Conservation (phyloP, 2,113 vertebrate genomes). For the Sisor rabdophorus region DNA sequence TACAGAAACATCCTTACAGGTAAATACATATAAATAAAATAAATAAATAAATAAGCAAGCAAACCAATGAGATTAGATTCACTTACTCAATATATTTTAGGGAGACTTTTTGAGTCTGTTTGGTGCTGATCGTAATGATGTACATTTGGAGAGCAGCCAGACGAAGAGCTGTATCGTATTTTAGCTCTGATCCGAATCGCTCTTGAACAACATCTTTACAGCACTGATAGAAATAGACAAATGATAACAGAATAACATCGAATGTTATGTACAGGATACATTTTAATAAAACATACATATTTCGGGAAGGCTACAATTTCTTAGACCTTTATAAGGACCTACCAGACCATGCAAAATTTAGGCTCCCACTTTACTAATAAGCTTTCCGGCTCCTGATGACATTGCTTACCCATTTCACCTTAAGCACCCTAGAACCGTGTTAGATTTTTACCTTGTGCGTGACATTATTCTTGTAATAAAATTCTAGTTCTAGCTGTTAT, state of each 20-base stretch:
- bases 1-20: not conserved
- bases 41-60: too few species aligned
- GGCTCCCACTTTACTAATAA: not conserved
- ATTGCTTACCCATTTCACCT: too few species aligned
- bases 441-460: not conserved
- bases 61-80: not conserved
- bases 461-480: not conserved
- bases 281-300: too few species aligned
- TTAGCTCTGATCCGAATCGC: slow-evolving; percentile 93
- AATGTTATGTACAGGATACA: not conserved
- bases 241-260: not conserved
- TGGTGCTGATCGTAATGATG: slow-evolving; percentile 91
- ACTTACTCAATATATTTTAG: slow-evolving; percentile 98
- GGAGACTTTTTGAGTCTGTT: slow-evolving; percentile 95
- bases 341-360: too few species aligned
- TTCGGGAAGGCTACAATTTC: too few species aligned
- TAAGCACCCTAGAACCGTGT: not conserved
- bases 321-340: too few species aligned
- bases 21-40: not conserved
- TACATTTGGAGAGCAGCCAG: slow-evolving; percentile 97
- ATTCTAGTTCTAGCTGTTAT: not conserved
- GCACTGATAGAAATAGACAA: slow-evolving; percentile 73
- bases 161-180: slow-evolving; percentile 90
- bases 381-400: not conserved
- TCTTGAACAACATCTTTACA: slow-evolving; percentile 97